These are phyloP conservation scores for Umimayanthus kanabou DNA, from an alignment of 92 coral and sea anemone genomes.

Conservation along the genomic window DNA sequence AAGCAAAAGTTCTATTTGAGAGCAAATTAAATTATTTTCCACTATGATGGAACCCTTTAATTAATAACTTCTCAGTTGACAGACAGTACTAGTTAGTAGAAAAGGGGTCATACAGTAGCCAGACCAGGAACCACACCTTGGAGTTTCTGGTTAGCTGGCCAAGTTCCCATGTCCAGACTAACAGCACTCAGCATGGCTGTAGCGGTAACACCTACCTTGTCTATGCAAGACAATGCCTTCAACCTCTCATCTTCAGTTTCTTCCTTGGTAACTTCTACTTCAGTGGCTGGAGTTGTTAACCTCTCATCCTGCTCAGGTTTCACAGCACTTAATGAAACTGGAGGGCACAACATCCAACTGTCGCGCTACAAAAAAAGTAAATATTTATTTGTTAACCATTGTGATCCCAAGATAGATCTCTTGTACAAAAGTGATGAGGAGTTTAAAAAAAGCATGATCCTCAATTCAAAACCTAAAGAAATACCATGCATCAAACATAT, in stretches of 20 bases:
- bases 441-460: too few species aligned
- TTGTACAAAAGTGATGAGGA: neutral
- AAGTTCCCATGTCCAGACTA: neutral
- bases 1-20: too few species aligned
- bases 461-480: neutral
- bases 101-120: too few species aligned
- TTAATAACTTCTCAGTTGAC: too few species aligned
- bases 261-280: slow-evolving; percentile 30
- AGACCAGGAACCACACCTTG: too few species aligned
- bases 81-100: too few species aligned
- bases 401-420: too few species aligned
- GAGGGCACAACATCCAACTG: slow-evolving; percentile 96
- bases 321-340: slow-evolving; percentile 55
- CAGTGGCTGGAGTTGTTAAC: slow-evolving; percentile 29
- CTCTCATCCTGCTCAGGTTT: slow-evolving; percentile 21
- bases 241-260: slow-evolving; percentile 34
- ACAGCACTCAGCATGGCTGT: neutral
- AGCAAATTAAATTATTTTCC: too few species aligned
- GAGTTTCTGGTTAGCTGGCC: too few species aligned
- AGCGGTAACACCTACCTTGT: slow-evolving; percentile 46
- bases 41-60: too few species aligned
- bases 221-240: slow-evolving; percentile 62
- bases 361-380: slow-evolving; percentile 65
- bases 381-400: neutral
- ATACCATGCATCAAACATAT: too few species aligned